Evolutionary conservation across 2,888 invertebrate species (phyloP).

Genomic region (Caenorhabditis auriculariae): DNA sequence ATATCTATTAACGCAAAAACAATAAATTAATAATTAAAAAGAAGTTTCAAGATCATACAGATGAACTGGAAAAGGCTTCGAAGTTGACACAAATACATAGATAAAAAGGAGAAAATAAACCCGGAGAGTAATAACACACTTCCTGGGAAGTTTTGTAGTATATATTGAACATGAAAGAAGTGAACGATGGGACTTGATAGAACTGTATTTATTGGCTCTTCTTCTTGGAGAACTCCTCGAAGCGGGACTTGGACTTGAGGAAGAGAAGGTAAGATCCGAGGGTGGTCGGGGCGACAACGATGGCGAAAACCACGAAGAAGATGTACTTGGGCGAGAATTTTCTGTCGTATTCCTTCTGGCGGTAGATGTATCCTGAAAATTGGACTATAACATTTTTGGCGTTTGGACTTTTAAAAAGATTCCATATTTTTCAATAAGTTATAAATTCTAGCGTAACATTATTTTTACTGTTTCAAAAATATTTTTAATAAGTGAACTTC

Average conservation of each 20-base stretch:
- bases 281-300: conserved; percentile 82
- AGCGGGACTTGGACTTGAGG: conserved; percentile 7
- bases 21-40: too few relatives aligned
- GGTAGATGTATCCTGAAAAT: conserved; percentile 59
- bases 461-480: neutral
- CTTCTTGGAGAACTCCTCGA: conserved; percentile 16
- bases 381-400: neutral
- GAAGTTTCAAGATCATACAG: too few relatives aligned
- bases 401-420: neutral
- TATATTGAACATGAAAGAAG: too few relatives aligned
- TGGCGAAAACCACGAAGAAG: conserved; percentile 93
- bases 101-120: too few relatives aligned
- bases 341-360: conserved; percentile 61
- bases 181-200: too few relatives aligned
- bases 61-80: too few relatives aligned
- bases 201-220: too few relatives aligned
- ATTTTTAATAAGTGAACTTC: conserved; percentile 3
- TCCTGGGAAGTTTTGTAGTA: too few relatives aligned
- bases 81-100: too few relatives aligned
- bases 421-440: neutral
- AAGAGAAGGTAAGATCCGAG: conserved; percentile 34
- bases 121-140: too few relatives aligned
- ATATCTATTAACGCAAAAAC: too few relatives aligned
- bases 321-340: conserved; percentile 68
- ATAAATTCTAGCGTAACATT: neutral